These are phyloP conservation scores for Rhagonycha fulva DNA, from an alignment of 2,888 invertebrate genomes.

Conservation along the genomic window DNA sequence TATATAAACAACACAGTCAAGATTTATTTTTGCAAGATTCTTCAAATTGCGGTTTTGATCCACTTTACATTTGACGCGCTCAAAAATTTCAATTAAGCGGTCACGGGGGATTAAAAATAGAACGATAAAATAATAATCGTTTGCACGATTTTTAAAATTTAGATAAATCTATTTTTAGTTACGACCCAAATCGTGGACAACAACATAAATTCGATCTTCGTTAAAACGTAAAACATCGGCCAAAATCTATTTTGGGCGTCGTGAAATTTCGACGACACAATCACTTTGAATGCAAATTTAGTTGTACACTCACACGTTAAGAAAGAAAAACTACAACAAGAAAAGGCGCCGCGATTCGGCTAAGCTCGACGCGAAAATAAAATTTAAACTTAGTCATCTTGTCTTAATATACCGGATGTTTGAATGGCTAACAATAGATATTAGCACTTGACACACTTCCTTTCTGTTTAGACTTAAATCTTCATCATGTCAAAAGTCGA, in stretches of 20 bases:
- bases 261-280: neutral
- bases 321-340: neutral
- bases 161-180: neutral
- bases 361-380: neutral
- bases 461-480: slow-evolving; percentile 5
- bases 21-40: neutral
- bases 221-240: neutral
- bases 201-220: neutral
- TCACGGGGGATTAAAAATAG: neutral
- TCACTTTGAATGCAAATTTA: neutral
- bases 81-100: neutral
- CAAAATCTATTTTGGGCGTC: neutral
- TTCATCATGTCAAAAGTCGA: slow-evolving; percentile 51
- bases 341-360: neutral
- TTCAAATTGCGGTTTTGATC: neutral
- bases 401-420: neutral
- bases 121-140: neutral
- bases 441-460: neutral
- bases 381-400: neutral
- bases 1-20: neutral
- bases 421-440: neutral
- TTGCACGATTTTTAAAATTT: neutral
- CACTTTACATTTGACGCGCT: neutral
- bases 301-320: neutral
- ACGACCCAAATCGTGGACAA: neutral